phyloP scores from a whole-genome alignment of 2,888 invertebrate species.

The Stramonita haemastoma region DNA sequence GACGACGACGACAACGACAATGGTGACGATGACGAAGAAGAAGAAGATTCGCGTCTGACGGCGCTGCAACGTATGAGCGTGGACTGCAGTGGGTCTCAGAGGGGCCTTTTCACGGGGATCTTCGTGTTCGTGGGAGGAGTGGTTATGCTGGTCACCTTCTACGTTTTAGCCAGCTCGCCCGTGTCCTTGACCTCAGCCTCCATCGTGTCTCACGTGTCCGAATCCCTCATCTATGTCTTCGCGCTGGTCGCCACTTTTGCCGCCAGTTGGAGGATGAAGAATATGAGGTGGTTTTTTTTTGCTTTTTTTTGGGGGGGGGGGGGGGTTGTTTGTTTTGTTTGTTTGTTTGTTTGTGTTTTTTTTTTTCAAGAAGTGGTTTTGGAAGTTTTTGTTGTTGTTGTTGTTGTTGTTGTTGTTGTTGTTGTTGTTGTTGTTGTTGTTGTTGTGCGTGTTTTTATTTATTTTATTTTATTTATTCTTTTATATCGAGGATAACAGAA shows the following conservation, averaged over 20 bases:
- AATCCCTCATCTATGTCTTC: constrained; percentile 90
- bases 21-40: constrained; percentile 43
- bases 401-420: no score
- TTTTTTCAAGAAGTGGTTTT: background rate
- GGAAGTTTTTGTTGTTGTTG: no score
- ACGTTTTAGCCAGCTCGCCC: constrained; percentile 88
- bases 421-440: no score
- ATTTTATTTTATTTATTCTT: no score
- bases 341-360: no score
- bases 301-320: background rate
- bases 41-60: constrained; percentile 31
- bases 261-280: constrained; percentile 28
- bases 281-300: constrained; percentile 12
- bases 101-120: constrained; percentile 87
- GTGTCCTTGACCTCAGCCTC: constrained; percentile 89
- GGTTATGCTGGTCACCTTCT: constrained; percentile 90
- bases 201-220: constrained; percentile 93
- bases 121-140: constrained; percentile 80
- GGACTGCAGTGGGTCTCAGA: constrained; percentile 95
- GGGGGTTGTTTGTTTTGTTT: background rate
- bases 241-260: constrained; percentile 87
- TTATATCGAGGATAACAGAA: no score
- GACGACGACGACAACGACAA: background rate
- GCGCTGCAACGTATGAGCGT: constrained; percentile 75
- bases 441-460: no score